Evolutionary conservation across 2,113 vertebrate species (phyloP), one percentile per base, ranked within the genome.

Genomic region (Callipepla californica): DNA sequence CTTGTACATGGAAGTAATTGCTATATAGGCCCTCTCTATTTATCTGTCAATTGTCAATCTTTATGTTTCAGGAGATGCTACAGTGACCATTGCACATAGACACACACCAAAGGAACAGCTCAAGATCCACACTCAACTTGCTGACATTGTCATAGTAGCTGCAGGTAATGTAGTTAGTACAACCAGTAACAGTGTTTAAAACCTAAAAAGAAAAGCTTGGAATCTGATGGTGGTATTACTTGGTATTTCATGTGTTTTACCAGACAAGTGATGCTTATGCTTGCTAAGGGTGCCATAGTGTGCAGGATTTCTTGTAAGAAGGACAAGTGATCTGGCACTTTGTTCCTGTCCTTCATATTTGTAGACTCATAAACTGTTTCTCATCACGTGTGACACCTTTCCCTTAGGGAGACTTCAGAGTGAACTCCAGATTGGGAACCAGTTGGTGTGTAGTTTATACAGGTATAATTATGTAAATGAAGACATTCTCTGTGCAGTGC

Each of bases 51-150:
- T 55, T 59, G 25, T 45, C 48, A 7, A 55, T 90, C 19, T 90
- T 87, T 83, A 9, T 1, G 0, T 97, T 95, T 74, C 96, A 99
- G 99, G 99, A 94, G 99, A 99, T 85, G 98, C 99, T 89, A 99
- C 98, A 5, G 99, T 99, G 94, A 99, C 98, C 63, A 98, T 99
- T 65, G 92, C 98, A 73, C 98, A 99, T 95, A 98, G 98, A 77
- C 98, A 98, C 36, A 99, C 98, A 8, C 99, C 98, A 28, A 98
- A 96, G 96, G 98, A 98, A 40, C 98, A 97, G 74, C 95, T 99
- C 92, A 98, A 98, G 96, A 97, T 97, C 84, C 97, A 98, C 11
- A 98, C 97, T 2, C 96, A 95, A 28, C 96, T 98, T 45, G 98
- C 98, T 53, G 99, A 99, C 90, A 97, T 99, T 51, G 87, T 99